Base-by-base conservation (phyloP, 2,888 invertebrate species). In the Ernsta delagoae region DNA sequence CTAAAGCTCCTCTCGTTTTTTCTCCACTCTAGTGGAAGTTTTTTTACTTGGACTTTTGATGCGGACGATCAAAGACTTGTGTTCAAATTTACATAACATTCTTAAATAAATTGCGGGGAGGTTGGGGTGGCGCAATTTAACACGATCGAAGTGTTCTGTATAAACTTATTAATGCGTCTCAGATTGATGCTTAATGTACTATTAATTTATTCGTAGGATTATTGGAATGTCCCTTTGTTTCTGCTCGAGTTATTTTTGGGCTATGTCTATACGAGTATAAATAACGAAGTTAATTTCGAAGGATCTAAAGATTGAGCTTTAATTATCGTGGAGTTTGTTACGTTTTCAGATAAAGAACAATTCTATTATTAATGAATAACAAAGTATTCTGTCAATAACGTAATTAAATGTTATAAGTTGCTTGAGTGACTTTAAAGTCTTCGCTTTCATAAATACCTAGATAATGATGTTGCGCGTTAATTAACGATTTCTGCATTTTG, bases 21-120 rank as follows among this genome's bases (percentile, higher is more conserved):
- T 89, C 88, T 85, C 79, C 83, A 81, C 84, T 86, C 83, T 82
- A 85, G 83, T 86, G 84, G 87, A 89, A 90, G 80, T 87, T 92
- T 91, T 89, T 92, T 90, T 89, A 81, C 89, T 87, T 86, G 92
- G 91, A 92, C 92, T 92, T 92, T 89, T 90, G 90, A 90, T 88
- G 90, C 92, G 89, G 87, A 89, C 92, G 93, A 92, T 93, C 93
- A 93, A 93, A 93, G 93, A 92, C 90, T 89, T 89, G 90, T 92
- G 93, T 92, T 90, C 88, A 87, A 92, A 93, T 93, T 93, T 92
- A 92, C 93, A 93, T 93, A 92, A 92, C 92, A 93, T 93, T 90
- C 90, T 92, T 92, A 92, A 92, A 92, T 92, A 92, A 93, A 92
- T 92, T 91, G 88, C 82, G 86, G 85, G 85, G 85, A 72, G 85